Evolutionary conservation across 2,888 invertebrate genomes (phyloP).

Genomic region (Ectropis crepuscularia): DNA sequence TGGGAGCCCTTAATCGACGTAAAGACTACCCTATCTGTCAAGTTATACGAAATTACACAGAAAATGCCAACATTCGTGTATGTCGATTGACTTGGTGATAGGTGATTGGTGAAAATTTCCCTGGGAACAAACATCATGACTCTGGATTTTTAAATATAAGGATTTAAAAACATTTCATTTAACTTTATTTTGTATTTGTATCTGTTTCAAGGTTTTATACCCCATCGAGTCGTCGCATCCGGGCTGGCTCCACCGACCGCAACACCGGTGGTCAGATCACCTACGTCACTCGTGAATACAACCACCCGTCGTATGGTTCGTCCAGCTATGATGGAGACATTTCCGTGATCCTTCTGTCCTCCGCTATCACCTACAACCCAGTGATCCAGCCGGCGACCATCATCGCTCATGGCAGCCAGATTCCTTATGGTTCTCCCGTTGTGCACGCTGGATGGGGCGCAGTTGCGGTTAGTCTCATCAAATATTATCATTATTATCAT

Average conservation of each 20-base stretch:
- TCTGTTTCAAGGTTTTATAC: slow-evolving; percentile 7
- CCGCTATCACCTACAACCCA: slow-evolving; percentile 35
- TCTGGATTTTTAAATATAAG: too few relatives aligned
- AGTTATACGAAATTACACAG: too few relatives aligned
- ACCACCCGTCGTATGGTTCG: slow-evolving; percentile 51
- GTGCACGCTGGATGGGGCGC: slow-evolving; percentile 56
- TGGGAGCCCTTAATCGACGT: too few relatives aligned
- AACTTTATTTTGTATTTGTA: not conserved
- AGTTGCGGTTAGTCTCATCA: slow-evolving; percentile 42
- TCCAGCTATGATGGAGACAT: slow-evolving; percentile 49
- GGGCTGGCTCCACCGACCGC: slow-evolving; percentile 50
- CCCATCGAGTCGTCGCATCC: slow-evolving; percentile 45
- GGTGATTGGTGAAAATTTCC: too few relatives aligned
- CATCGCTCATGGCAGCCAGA: slow-evolving; percentile 23
- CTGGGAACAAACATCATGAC: too few relatives aligned
- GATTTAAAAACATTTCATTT: not conserved
- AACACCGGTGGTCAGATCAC: slow-evolving; percentile 46
- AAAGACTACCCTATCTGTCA: too few relatives aligned
- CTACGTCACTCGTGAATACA: slow-evolving; percentile 34
- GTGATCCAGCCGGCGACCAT: slow-evolving; percentile 39
- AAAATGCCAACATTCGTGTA: too few relatives aligned
- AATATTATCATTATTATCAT: not conserved
- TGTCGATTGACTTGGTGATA: too few relatives aligned
- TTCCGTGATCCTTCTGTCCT: slow-evolving; percentile 42
- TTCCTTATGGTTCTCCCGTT: slow-evolving; percentile 46